Evolutionary conservation across 2,888 invertebrate genomes (phyloP), one percentile per base, ranked within the genome.

Genomic region (Crioceris asparagi): DNA sequence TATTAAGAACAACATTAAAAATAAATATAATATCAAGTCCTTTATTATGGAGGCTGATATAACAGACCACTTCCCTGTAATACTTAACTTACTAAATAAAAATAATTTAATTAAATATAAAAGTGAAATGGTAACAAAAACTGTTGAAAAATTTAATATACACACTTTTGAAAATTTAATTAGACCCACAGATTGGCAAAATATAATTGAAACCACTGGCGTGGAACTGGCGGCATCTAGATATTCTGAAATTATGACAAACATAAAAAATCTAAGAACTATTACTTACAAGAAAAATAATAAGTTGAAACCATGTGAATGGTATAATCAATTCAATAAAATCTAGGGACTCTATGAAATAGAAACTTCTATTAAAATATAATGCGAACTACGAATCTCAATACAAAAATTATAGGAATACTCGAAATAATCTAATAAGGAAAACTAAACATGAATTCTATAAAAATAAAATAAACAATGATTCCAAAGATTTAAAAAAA

Each of bases 221-320:
- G 21, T 21, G 7, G 29, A 29, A 29, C 8, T 29, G n/a, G n/a
- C n/a, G n/a, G n/a, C n/a, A n/a, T n/a, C n/a, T n/a, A 17, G 31
- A 31, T 31, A 31, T 17, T 11, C n/a, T 31, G n/a, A 31, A 31
- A 31, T 31, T 12, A 31, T 17, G 17, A 17, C 3, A 17, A 31
- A 31, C 11, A 8, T 17, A 8, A 31, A 6, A 7, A 10, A 21
- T 6, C 6, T 7, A 21, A 21, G 7, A 21, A 21, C 21, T 21
- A 21, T 21, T 21, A 10, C 10, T 10, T 21, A 7, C 21, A 21
- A 21, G 10, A 7, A 21, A 21, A 21, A 21, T 21, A 6, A 11
- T 12, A 31, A 31, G 11, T 17, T 11, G 11, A 31, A 31, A 17
- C 17, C 12, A 10, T 17, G 17, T n/a, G n/a, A n/a, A n/a, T n/a